phyloP scores from a whole-genome alignment of 1,140 invertebrate genomes.

The Diachasmimorpha longicaudata region DNA sequence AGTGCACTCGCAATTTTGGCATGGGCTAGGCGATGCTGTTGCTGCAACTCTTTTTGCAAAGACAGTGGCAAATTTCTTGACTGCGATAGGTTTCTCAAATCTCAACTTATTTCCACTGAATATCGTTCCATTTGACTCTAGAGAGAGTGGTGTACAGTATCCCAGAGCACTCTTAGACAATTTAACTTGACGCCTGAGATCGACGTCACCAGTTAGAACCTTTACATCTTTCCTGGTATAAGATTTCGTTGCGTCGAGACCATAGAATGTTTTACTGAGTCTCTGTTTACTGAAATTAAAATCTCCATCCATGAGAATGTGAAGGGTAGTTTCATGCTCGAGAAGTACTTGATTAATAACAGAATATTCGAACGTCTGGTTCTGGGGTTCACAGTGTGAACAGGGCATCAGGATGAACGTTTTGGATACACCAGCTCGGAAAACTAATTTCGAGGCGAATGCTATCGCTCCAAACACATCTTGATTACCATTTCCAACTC shows the following conservation, averaged over 20 bases:
- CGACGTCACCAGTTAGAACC: conserved; percentile 69
- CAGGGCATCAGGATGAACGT: conserved; percentile 85
- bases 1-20: conserved; percentile 78
- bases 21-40: conserved; percentile 67
- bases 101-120: conserved; percentile 70
- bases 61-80: conserved; percentile 73
- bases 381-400: conserved; percentile 71
- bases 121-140: conserved; percentile 83
- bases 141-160: conserved; percentile 78
- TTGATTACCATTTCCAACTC: conserved; percentile 68
- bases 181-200: conserved; percentile 73
- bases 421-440: conserved; percentile 84
- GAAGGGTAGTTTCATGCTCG: conserved; percentile 80
- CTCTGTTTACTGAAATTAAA: conserved; percentile 75
- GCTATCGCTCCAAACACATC: conserved; percentile 80
- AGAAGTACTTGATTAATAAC: conserved; percentile 78
- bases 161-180: conserved; percentile 77
- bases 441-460: conserved; percentile 76
- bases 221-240: conserved; percentile 81
- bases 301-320: conserved; percentile 82
- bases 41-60: conserved; percentile 73
- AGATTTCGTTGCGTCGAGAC: conserved; percentile 73
- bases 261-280: conserved; percentile 76
- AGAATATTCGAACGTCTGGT: conserved; percentile 77
- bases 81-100: conserved; percentile 63